Percentiles rank a stretch among this genome's conserved stretches.
phyloP scores from a whole-genome alignment of 2,888 invertebrate genomes.

The Zelleria hepariella region DNA sequence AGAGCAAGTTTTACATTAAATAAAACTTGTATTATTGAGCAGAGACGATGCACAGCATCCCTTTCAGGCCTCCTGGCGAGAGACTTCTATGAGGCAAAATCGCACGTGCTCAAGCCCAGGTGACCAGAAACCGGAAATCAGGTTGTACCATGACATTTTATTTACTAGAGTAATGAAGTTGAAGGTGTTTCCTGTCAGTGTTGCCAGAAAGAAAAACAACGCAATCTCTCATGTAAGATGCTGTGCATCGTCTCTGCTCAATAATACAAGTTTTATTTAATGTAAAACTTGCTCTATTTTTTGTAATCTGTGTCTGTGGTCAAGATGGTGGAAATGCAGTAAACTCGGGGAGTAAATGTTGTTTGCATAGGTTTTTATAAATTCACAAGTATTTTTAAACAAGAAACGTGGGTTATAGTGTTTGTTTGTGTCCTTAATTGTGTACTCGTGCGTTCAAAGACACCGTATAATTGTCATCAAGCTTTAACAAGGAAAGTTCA shows the following conservation, averaged over 20 bases:
- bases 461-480: no score
- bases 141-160: neutral
- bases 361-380: no score
- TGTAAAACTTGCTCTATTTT: neutral
- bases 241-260: neutral
- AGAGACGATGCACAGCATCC: neutral
- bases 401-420: no score
- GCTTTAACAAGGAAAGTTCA: no score
- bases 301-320: no score
- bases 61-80: no score
- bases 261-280: neutral
- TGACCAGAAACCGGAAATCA: neutral
- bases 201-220: neutral
- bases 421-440: no score
- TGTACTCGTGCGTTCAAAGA: no score
- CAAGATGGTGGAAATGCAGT: no score
- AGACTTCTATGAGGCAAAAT: neutral
- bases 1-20: neutral
- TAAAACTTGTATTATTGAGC: neutral
- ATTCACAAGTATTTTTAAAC: no score
- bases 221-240: neutral
- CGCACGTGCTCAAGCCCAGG: neutral
- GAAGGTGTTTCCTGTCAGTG: neutral
- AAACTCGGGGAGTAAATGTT: no score
- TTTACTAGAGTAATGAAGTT: neutral